These are phyloP conservation scores for Brachirus orientalis DNA, from an alignment of 2,113 vertebrate species.

Conservation along the genomic window DNA sequence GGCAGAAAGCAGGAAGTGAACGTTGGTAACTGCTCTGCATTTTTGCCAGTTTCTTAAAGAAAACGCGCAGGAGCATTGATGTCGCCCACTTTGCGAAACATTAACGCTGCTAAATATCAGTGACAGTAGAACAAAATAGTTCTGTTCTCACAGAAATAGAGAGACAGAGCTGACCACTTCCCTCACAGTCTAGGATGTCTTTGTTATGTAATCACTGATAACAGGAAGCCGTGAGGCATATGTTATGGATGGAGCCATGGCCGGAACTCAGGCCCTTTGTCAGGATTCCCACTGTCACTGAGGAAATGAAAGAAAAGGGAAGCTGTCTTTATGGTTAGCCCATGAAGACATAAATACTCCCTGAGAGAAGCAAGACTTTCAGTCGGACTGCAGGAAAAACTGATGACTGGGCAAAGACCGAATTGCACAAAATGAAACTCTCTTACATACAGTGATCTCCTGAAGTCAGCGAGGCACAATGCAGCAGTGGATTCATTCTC, in stretches of 20 bases:
- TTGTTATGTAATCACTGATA: constrained; percentile 71
- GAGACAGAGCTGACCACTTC: constrained; percentile 14
- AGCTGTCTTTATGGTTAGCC: constrained; percentile 69
- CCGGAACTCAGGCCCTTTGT: constrained; percentile 61
- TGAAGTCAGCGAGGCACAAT: constrained; percentile 35
- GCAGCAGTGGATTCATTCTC: constrained; percentile 48
- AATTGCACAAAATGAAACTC: constrained; percentile 56
- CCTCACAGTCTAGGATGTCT: constrained; percentile 52
- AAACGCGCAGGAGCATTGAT: too few relatives aligned
- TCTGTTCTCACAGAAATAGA: constrained; percentile 27
- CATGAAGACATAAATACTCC: constrained; percentile 69
- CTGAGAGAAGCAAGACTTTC: constrained; percentile 59
- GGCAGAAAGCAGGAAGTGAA: too few relatives aligned
- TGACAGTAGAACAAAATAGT: too few relatives aligned
- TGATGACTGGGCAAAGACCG: constrained; percentile 69
- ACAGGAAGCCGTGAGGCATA: constrained; percentile 74
- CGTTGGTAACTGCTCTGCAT: too few relatives aligned
- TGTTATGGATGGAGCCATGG: constrained; percentile 67
- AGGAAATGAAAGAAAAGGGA: constrained; percentile 76
- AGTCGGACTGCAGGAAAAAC: constrained; percentile 60
- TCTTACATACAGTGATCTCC: neutral
- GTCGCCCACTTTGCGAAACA: too few relatives aligned
- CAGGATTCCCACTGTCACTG: constrained; percentile 72
- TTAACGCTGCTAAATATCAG: too few relatives aligned
- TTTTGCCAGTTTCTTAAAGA: too few relatives aligned